Conservation (phyloP, 2,888 invertebrate genomes). For the Leistus spinibarbis region DNA sequence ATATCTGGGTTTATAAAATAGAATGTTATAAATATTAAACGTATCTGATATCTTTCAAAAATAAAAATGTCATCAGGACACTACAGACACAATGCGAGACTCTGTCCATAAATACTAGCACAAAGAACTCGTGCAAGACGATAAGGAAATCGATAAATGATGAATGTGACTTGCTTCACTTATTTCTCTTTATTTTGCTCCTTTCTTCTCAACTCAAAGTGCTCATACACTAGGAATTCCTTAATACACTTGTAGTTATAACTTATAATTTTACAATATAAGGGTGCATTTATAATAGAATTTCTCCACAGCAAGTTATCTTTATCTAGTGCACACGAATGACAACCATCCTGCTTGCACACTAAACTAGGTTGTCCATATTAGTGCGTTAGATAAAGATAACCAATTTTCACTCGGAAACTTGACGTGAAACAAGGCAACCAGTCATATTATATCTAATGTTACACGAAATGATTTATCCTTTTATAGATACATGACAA, state of each 20-base stretch:
- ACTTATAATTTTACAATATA: too few relatives aligned
- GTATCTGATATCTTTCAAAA: background rate
- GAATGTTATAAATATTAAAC: background rate
- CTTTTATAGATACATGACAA: conserved; percentile 32
- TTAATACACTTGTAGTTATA: background rate
- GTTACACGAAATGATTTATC: too few relatives aligned
- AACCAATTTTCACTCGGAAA: too few relatives aligned
- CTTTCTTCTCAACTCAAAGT: background rate
- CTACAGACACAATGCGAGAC: background rate
- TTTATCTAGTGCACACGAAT: too few relatives aligned
- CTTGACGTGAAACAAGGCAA: too few relatives aligned
- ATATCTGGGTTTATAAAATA: too few relatives aligned
- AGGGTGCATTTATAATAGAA: too few relatives aligned
- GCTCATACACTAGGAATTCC: background rate
- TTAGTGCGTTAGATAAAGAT: too few relatives aligned
- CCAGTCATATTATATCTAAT: too few relatives aligned
- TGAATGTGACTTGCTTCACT: background rate
- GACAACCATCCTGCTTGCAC: too few relatives aligned
- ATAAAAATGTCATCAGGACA: background rate
- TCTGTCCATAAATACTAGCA: background rate
- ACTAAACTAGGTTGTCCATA: too few relatives aligned
- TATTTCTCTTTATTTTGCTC: background rate
- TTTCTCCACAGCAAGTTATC: too few relatives aligned
- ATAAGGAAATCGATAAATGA: background rate
- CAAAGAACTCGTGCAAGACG: background rate